Conservation (phyloP, 1,140 invertebrate genomes). For the Ceratitis capitata region DNA sequence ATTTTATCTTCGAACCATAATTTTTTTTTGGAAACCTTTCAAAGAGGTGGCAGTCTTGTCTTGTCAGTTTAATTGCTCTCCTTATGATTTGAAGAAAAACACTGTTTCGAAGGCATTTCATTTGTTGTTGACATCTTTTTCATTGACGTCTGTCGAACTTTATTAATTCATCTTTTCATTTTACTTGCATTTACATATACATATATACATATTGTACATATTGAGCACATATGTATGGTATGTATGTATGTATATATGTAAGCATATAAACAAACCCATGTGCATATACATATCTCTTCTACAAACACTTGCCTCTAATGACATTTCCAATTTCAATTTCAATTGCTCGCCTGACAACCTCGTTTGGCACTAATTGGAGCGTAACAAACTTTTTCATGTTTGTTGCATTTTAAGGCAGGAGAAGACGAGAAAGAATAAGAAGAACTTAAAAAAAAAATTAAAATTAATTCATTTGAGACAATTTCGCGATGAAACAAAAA, state of each 20-base stretch:
- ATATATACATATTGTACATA: no score
- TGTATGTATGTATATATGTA: no score
- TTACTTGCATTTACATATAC: background rate
- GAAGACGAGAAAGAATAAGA: background rate
- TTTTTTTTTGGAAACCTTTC: no score
- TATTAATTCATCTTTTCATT: background rate
- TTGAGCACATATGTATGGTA: no score
- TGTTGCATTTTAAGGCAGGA: background rate
- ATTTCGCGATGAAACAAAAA: background rate
- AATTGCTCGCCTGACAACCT: constrained; percentile 16
- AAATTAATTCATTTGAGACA: background rate
- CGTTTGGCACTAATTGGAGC: constrained; percentile 1
- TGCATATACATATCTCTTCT: no score
- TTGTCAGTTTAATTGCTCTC: no score
- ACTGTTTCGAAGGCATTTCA: background rate
- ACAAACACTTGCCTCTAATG: background rate
- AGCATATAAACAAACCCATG: no score
- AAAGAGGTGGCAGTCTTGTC: no score
- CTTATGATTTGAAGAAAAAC: no score
- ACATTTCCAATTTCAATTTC: constrained; percentile 8
- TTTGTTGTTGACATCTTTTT: constrained; percentile 16
- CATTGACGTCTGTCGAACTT: constrained; percentile 30
- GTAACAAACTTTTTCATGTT: constrained; percentile 20
- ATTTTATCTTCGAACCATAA: no score
- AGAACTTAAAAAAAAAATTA: background rate